phyloP scores from a whole-genome alignment of 2,888 invertebrate species.

The Chironomus tentans region DNA sequence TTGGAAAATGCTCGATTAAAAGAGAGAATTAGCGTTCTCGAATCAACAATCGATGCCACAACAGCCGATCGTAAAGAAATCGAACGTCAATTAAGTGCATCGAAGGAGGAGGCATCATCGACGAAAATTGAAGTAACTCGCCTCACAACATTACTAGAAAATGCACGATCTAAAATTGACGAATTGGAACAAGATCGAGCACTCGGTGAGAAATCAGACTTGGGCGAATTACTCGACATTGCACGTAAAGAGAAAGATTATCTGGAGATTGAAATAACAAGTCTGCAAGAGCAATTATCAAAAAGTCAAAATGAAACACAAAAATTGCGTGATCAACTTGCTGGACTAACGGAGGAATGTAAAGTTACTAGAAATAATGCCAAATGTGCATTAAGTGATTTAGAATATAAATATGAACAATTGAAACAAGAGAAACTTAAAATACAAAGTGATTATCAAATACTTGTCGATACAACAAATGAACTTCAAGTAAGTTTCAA shows the following conservation, averaged over 20 bases:
- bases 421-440: slow-evolving; percentile 63
- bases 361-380: slow-evolving; percentile 76
- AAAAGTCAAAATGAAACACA: slow-evolving; percentile 59
- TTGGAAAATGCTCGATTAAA: slow-evolving; percentile 56
- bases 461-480: slow-evolving; percentile 62
- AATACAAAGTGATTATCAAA: slow-evolving; percentile 60
- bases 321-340: slow-evolving; percentile 57
- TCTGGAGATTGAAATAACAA: slow-evolving; percentile 56
- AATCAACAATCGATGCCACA: slow-evolving; percentile 63
- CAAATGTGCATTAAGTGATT: slow-evolving; percentile 72
- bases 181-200: slow-evolving; percentile 60
- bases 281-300: slow-evolving; percentile 59
- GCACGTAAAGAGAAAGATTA: slow-evolving; percentile 64
- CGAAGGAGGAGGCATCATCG: slow-evolving; percentile 65
- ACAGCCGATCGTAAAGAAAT: slow-evolving; percentile 64
- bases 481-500: slow-evolving; percentile 50
- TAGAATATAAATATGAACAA: slow-evolving; percentile 71
- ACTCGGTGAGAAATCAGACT: slow-evolving; percentile 60
- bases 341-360: slow-evolving; percentile 58
- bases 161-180: slow-evolving; percentile 71
- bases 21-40: slow-evolving; percentile 61
- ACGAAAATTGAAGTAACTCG: slow-evolving; percentile 72
- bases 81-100: slow-evolving; percentile 61
- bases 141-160: slow-evolving; percentile 67
- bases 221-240: slow-evolving; percentile 59